A percentile compares a stretch with the other conserved stretches of the same genome.
Conservation (phyloP, 2,113 vertebrate genomes). For the Actenoides hombroni region DNA sequence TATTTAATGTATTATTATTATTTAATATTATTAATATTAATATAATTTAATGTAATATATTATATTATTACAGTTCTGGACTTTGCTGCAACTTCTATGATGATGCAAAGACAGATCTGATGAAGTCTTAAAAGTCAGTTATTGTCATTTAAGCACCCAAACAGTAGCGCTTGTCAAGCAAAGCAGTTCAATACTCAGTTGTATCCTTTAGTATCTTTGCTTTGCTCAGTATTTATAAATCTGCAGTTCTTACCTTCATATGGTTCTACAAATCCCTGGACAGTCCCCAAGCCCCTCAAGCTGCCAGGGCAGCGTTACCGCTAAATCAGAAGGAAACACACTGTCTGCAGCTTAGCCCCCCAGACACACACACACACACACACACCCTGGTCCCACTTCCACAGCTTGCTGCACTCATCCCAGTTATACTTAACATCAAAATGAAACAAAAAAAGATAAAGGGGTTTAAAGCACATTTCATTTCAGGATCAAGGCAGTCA, state of each 20-base stretch:
- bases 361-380: rapidly evolving
- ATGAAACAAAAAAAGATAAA: no score
- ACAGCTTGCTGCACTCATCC: not conserved
- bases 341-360: rapidly evolving
- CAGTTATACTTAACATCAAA: rapidly evolving
- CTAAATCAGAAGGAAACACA: rapidly evolving
- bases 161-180: not conserved
- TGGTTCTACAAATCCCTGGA: rapidly evolving
- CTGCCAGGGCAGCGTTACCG: not conserved
- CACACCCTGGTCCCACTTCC: rapidly evolving
- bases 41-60: no score
- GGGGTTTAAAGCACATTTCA: no score
- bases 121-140: not conserved
- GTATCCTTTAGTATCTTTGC: rapidly evolving
- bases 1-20: no score
- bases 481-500: not conserved
- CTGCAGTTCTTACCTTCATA: not conserved
- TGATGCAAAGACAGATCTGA: not conserved
- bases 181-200: not conserved
- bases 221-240: not conserved
- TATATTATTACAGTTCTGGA: no score
- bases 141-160: not conserved
- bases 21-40: no score
- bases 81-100: not conserved
- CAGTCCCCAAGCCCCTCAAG: not conserved